These are phyloP conservation scores for Sarcophilus harrisii DNA, from an alignment of 2,797 vertebrate genomes.

Conservation along the genomic window DNA sequence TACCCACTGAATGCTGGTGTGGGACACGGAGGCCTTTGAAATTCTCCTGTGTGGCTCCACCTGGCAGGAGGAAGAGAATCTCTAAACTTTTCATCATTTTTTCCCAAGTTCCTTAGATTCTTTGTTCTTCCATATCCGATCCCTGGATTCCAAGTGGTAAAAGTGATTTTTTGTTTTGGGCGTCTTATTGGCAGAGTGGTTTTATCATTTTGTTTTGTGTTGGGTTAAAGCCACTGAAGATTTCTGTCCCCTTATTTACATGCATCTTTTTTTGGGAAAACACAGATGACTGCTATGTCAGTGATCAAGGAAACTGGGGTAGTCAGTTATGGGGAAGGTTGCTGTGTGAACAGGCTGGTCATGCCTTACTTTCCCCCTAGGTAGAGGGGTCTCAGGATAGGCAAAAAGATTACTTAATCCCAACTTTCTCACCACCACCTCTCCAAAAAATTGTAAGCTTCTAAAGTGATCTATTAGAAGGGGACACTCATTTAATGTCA, in stretches of 20 bases:
- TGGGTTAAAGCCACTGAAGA: not conserved
- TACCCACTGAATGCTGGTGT: not conserved
- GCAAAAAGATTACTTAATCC: not conserved
- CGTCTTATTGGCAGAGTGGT: not conserved
- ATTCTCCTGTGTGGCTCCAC: not conserved
- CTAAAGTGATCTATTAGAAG: not conserved
- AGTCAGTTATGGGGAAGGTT: not conserved
- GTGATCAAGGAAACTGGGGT: not conserved
- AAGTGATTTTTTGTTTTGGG: not conserved
- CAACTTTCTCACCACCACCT: too few species aligned
- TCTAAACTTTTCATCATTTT: not conserved
- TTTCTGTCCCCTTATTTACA: not conserved
- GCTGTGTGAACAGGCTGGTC: not conserved
- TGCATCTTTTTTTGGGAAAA: not conserved
- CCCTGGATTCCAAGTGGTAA: not conserved
- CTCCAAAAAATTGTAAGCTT: not conserved
- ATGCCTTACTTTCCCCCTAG: not conserved
- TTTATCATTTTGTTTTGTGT: not conserved
- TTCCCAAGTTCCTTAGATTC: not conserved
- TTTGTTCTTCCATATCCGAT: conserved; percentile 8
- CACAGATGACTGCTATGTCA: not conserved
- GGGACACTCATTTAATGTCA: not conserved
- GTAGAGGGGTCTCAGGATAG: not conserved
- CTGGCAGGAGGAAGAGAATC: not conserved
- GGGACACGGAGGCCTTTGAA: not conserved